phyloP scores from a whole-genome alignment of 2,113 vertebrate species.

The Larimichthys crocea region DNA sequence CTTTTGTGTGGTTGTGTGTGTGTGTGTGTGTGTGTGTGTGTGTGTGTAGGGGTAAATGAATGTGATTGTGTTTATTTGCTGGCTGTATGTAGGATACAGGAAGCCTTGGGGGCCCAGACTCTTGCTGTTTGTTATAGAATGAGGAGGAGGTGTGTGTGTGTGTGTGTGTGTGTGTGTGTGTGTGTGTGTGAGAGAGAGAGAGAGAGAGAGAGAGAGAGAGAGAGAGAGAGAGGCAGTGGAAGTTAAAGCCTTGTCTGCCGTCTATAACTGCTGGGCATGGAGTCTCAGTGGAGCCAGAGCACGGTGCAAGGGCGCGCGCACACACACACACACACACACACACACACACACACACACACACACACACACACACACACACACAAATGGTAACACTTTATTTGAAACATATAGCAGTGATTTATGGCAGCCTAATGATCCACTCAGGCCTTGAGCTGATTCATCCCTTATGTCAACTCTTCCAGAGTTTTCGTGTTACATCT shows the following conservation, averaged over 20 bases:
- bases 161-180: slow-evolving; percentile 29
- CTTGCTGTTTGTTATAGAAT: slow-evolving; percentile 85
- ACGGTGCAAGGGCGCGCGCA: slow-evolving; percentile 52
- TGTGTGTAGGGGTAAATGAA: slow-evolving; percentile 73
- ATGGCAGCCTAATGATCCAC: slow-evolving; percentile 59
- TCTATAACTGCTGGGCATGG: slow-evolving; percentile 87
- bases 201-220: too few relatives aligned
- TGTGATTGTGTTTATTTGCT: slow-evolving; percentile 85
- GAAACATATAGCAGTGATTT: slow-evolving; percentile 69
- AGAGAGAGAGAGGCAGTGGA: slow-evolving; percentile 40
- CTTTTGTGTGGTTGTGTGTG: slow-evolving; percentile 31
- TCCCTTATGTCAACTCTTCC: slow-evolving; percentile 55
- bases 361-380: slow-evolving; percentile 59
- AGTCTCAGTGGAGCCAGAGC: slow-evolving; percentile 80
- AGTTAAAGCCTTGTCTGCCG: slow-evolving; percentile 82
- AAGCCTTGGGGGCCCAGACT: slow-evolving; percentile 83
- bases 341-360: slow-evolving; percentile 26
- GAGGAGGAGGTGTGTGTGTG: slow-evolving; percentile 74
- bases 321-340: slow-evolving; percentile 51
- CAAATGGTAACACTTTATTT: slow-evolving; percentile 67
- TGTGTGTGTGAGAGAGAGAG: slow-evolving; percentile 1
- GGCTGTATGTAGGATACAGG: slow-evolving; percentile 84
- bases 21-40: slow-evolving; percentile 41
- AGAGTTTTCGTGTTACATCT: slow-evolving; percentile 58
- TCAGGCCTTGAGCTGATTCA: slow-evolving; percentile 60